A percentile compares a stretch with the other conserved stretches of the same genome.
Conservation (phyloP, 2,888 invertebrate species). For the Lumbricus terrestris region DNA sequence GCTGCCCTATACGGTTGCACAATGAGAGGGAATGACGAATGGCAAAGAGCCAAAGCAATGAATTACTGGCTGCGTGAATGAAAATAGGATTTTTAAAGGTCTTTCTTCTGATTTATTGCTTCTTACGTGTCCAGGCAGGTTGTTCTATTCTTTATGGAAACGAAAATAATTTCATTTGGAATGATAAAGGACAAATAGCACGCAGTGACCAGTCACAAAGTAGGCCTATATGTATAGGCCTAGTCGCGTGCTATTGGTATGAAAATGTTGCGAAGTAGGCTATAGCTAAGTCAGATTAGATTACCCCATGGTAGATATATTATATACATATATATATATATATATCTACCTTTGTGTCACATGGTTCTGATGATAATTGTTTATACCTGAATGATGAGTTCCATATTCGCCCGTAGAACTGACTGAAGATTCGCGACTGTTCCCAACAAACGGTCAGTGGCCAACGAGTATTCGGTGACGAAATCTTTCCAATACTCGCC, state of each 20-base stretch:
- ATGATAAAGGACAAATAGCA: no score
- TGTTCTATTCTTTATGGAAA: neutral
- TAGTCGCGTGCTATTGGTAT: no score
- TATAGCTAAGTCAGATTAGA: no score
- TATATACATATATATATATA: no score
- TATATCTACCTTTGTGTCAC: neutral
- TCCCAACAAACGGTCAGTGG: neutral
- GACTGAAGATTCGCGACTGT: neutral
- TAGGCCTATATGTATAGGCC: no score
- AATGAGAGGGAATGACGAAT: no score
- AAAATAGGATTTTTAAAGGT: neutral
- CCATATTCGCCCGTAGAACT: neutral
- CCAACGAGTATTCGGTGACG: neutral
- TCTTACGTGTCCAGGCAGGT: neutral
- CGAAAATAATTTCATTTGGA: neutral
- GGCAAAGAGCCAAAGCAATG: neutral
- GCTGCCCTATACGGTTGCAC: no score
- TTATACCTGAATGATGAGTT: conserved; percentile 8
- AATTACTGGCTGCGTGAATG: neutral
- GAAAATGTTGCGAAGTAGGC: no score
- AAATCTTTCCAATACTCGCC: neutral
- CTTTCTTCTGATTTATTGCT: neutral
- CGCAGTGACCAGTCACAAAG: no score
- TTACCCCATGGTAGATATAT: no score
- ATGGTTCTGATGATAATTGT: neutral